Evolutionary conservation across 1,140 invertebrate genomes (phyloP), one percentile per base, ranked within the genome.

Genomic region (Paraescarpia echinospica): DNA sequence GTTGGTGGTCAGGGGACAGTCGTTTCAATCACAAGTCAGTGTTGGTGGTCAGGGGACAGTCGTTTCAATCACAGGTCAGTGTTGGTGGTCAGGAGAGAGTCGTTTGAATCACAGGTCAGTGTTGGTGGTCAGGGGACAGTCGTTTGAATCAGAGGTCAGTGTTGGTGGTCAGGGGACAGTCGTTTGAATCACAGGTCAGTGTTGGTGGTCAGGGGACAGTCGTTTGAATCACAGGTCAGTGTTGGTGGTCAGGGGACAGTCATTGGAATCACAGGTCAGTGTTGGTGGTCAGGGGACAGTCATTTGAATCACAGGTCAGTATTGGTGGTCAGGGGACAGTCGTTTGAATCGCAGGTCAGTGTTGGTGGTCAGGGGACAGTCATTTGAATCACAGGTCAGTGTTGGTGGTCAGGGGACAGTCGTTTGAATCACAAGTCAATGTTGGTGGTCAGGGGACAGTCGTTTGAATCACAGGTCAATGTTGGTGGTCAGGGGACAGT

Each of bases 11-110:
- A 90, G 35, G 14, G 89, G 89, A n/a, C n/a, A n/a, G n/a, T 97
- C 98, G 94, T 98, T 99, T 95, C 98, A 99, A 96, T 98, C 98
- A 93, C 98, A 99, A 96, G 98, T 98, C 95, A 95, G 94, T 92
- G 34, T 22, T 92, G 18, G 9, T 34, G 90, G 2, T 90, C 89
- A 90, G 35, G 14, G 89, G 89, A n/a, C n/a, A n/a, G n/a, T 97
- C 98, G 94, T 98, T 99, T 95, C 98, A 99, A 96, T 98, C 98
- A 93, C 98, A 99, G 96, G 98, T 98, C 95, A 95, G 94, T 92
- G 34, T 22, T 92, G 18, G 9, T 34, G 90, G 2, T 90, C 89
- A 90, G 35, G 14, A 14, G 89, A n/a, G n/a, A n/a, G n/a, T 97
- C 98, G 94, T 98, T 99, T 95, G 98, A 99, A 96, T 98, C 98